These are phyloP conservation scores for Tolmerus cingulatus DNA, from an alignment of 2,888 invertebrate genomes.

Conservation along the genomic window DNA sequence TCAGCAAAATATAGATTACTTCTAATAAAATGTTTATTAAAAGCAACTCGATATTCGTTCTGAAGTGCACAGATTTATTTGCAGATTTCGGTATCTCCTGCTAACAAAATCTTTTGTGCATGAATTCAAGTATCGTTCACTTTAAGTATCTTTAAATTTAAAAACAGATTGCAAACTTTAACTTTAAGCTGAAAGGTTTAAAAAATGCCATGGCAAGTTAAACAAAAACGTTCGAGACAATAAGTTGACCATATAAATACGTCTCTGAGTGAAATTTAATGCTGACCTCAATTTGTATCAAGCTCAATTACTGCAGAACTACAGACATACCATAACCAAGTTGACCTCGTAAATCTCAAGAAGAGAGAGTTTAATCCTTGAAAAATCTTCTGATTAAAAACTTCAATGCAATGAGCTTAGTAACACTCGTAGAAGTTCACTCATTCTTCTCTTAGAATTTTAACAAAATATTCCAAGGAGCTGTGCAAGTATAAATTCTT, in stretches of 20 bases:
- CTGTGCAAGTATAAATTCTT: background rate
- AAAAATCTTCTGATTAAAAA: conserved; percentile 13
- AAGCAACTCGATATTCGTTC: background rate
- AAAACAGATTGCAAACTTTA: background rate
- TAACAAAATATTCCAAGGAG: background rate
- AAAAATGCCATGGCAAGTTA: background rate
- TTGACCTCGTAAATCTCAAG: conserved; percentile 14
- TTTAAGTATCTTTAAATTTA: background rate
- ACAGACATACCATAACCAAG: background rate
- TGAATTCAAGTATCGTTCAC: background rate
- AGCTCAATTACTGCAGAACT: background rate
- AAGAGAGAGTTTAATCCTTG: conserved; percentile 1
- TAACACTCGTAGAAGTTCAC: background rate
- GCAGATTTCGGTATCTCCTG: background rate
- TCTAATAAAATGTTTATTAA: background rate
- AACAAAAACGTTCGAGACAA: background rate
- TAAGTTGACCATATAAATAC: background rate
- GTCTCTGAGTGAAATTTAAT: background rate
- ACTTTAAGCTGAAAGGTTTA: background rate
- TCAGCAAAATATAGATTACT: background rate
- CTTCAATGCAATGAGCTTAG: background rate
- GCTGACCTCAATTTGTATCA: conserved; percentile 7
- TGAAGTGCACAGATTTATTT: background rate
- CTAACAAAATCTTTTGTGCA: background rate
- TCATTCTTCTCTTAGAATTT: background rate